A percentile compares a stretch with the other conserved stretches of the same genome.
Evolutionary conservation across 2,888 invertebrate species (phyloP).

Genomic region (Temnothorax ravouxi): DNA sequence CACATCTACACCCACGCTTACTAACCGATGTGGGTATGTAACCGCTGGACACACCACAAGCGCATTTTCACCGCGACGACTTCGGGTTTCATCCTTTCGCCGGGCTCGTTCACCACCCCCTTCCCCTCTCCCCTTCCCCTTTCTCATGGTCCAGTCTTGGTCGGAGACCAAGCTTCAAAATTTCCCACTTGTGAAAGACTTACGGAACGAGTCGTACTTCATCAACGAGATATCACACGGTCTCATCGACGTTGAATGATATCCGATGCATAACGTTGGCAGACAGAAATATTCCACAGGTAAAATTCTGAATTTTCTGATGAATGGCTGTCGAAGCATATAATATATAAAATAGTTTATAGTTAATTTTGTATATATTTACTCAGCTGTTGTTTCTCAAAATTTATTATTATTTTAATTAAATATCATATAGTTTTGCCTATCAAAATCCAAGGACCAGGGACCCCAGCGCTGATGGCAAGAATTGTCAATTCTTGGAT

Average conservation of each 20-base stretch:
- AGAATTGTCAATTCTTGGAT: not conserved
- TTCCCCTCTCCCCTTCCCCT: slow-evolving; percentile 31
- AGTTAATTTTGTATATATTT: not conserved
- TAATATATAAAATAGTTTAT: not conserved
- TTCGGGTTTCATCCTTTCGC: slow-evolving; percentile 66
- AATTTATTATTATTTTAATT: not conserved
- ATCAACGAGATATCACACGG: slow-evolving; percentile 13
- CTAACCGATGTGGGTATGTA: slow-evolving; percentile 72
- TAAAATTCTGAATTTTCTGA: not conserved
- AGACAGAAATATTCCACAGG: not conserved
- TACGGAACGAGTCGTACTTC: slow-evolving; percentile 11
- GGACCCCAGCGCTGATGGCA: not conserved
- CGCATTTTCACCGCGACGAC: slow-evolving; percentile 76
- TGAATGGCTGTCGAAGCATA: not conserved
- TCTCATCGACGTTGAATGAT: not conserved
- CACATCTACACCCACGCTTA: slow-evolving; percentile 82
- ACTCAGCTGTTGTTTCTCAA: not conserved
- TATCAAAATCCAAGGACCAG: not conserved
- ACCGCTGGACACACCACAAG: slow-evolving; percentile 67
- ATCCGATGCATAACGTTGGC: not conserved
- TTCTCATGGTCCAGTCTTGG: slow-evolving; percentile 11
- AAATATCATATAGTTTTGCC: not conserved
- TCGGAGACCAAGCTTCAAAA: slow-evolving; percentile 10
- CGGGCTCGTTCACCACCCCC: slow-evolving; percentile 64
- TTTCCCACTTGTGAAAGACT: slow-evolving; percentile 32